Conservation (phyloP, 2,113 vertebrate species). For the Argyrosomus japonicus region DNA sequence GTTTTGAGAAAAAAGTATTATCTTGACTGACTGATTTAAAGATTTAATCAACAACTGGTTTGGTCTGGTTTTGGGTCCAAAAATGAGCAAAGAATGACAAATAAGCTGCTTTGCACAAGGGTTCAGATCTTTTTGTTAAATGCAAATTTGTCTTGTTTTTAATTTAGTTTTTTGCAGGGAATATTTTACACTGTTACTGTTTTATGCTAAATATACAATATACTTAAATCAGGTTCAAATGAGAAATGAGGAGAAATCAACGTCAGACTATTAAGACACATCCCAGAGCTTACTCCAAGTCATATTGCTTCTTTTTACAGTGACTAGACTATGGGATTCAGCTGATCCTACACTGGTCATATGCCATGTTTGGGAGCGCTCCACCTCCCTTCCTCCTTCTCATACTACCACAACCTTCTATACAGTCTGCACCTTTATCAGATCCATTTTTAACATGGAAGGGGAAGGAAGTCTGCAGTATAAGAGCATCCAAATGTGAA, state of each 20-base stretch:
- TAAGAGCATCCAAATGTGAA: conserved; percentile 46
- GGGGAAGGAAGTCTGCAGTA: conserved; percentile 5
- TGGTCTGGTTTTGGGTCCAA: neutral
- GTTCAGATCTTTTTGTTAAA: neutral
- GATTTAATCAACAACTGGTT: neutral
- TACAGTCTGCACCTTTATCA: conserved; percentile 15
- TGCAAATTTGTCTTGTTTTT: neutral
- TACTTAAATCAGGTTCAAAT: neutral
- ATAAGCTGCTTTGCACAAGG: neutral
- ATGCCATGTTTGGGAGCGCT: conserved; percentile 28
- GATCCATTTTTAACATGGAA: neutral
- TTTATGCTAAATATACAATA: neutral
- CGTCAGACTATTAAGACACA: conserved; percentile 14
- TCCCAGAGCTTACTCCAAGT: neutral
- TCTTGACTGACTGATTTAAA: neutral
- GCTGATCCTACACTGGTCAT: conserved; percentile 11
- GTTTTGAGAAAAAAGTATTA: neutral
- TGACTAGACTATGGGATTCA: conserved; percentile 4
- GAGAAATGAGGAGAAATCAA: neutral
- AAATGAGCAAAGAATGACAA: neutral
- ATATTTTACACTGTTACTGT: too few species aligned
- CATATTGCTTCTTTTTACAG: neutral
- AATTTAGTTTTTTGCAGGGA: neutral
- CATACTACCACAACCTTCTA: neutral
- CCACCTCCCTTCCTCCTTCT: conserved; percentile 3